These are phyloP conservation scores for Odontamblyopus lacepedii DNA, from an alignment of 2,797 vertebrate species.

Conservation along the genomic window DNA sequence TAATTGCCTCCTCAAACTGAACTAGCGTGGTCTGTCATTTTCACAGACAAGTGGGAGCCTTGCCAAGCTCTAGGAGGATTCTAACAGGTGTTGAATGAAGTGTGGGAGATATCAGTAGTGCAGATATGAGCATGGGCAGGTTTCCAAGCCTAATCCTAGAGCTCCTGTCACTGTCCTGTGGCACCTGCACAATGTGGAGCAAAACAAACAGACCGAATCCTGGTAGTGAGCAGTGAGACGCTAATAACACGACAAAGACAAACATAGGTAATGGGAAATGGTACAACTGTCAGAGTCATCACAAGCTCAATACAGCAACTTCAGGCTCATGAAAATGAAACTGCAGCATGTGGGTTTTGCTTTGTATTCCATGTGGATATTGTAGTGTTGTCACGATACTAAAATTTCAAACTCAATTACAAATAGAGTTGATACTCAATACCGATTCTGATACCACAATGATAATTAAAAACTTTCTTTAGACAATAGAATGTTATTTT, in stretches of 20 bases:
- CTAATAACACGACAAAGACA: background rate
- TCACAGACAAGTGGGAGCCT: constrained; percentile 10
- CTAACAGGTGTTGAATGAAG: constrained; percentile 53
- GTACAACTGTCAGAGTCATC: background rate
- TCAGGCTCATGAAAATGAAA: background rate
- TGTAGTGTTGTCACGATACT: too few relatives aligned
- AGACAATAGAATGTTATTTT: too few relatives aligned
- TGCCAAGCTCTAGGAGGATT: constrained; percentile 25
- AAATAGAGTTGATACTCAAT: too few relatives aligned
- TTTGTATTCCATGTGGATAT: background rate
- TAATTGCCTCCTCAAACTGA: constrained; percentile 19
- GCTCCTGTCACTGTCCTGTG: constrained; percentile 27
- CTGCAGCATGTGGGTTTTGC: background rate
- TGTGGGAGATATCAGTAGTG: constrained; percentile 35
- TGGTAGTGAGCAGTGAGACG: constrained; percentile 25
- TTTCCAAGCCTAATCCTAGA: constrained; percentile 44
- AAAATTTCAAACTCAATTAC: too few relatives aligned
- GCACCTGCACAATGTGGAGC: constrained; percentile 49
- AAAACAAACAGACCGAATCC: constrained; percentile 56
- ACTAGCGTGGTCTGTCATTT: constrained; percentile 1
- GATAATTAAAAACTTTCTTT: too few relatives aligned
- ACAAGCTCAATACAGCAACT: too few relatives aligned
- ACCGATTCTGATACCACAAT: too few relatives aligned
- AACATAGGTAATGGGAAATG: background rate
- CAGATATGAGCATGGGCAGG: constrained; percentile 35